These are phyloP conservation scores for Halcyon senegalensis DNA, from an alignment of 2,113 vertebrate species.

Conservation along the genomic window DNA sequence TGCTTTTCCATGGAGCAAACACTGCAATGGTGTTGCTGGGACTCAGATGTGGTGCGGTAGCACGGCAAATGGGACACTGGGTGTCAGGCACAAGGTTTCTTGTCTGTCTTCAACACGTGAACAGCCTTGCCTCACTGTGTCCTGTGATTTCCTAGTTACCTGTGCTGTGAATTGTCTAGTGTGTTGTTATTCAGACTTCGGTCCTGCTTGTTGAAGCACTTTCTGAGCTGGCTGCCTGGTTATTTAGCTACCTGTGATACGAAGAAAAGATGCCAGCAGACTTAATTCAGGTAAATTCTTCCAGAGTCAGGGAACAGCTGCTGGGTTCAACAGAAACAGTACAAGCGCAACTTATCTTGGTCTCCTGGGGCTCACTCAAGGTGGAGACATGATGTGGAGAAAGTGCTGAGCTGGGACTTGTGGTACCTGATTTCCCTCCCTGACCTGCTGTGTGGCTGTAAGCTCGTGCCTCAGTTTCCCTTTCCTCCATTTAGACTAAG, in stretches of 20 bases:
- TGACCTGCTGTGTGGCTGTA: not conserved
- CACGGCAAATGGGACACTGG: not conserved
- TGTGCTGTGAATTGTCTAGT: not conserved
- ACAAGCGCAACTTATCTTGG: accelerated
- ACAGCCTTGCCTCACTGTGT: not conserved
- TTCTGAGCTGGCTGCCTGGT: not conserved
- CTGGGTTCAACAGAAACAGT: not conserved
- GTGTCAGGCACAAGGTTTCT: not conserved
- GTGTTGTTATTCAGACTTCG: not conserved
- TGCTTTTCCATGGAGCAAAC: not conserved
- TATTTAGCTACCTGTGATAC: not conserved
- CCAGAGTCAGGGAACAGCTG: not conserved
- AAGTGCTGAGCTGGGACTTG: not conserved
- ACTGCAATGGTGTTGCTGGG: not conserved
- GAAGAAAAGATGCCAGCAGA: not conserved
- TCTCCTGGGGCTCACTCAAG: not conserved
- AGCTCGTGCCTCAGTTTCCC: not conserved
- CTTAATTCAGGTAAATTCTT: not conserved
- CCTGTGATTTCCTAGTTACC: not conserved
- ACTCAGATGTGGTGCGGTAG: not conserved
- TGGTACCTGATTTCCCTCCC: not conserved
- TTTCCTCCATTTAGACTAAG: not conserved
- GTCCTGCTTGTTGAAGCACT: not conserved
- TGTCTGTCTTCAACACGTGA: accelerated
- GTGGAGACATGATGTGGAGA: not conserved